These are phyloP conservation scores for Ciconia maguari DNA, from an alignment of 2,113 vertebrate species.

Conservation along the genomic window DNA sequence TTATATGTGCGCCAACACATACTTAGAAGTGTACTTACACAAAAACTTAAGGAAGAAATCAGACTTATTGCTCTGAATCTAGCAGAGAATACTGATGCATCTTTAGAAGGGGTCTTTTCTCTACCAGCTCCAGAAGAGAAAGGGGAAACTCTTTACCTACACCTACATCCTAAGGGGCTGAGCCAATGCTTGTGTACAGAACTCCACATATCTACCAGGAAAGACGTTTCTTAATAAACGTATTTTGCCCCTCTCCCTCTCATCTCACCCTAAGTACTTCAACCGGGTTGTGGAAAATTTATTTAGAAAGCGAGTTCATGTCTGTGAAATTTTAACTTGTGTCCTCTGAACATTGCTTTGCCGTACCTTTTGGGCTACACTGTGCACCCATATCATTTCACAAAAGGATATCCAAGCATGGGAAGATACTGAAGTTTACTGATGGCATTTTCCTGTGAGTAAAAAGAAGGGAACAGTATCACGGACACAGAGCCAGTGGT, in stretches of 20 bases:
- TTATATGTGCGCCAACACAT: not conserved
- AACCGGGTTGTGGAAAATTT: not conserved
- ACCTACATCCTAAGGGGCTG: not conserved
- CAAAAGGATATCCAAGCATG: not conserved
- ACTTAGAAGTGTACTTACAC: not conserved
- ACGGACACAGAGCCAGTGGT: rapidly evolving
- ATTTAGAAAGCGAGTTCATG: not conserved
- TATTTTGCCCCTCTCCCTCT: not conserved
- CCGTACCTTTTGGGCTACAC: not conserved
- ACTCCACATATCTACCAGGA: not conserved
- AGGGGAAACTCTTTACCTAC: not conserved
- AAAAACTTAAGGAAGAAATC: constrained; percentile 10
- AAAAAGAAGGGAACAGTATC: not conserved
- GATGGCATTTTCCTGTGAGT: not conserved
- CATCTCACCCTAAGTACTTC: not conserved
- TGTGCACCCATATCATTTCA: not conserved
- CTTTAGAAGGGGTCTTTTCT: not conserved
- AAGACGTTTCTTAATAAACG: not conserved
- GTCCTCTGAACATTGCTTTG: not conserved
- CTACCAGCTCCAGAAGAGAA: not conserved
- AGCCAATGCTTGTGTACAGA: not conserved
- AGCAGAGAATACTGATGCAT: not conserved
- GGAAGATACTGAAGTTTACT: not conserved
- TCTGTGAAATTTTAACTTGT: not conserved
- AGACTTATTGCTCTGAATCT: not conserved